phyloP scores from a whole-genome alignment of 2,888 invertebrate species.

The Trilocha varians region DNA sequence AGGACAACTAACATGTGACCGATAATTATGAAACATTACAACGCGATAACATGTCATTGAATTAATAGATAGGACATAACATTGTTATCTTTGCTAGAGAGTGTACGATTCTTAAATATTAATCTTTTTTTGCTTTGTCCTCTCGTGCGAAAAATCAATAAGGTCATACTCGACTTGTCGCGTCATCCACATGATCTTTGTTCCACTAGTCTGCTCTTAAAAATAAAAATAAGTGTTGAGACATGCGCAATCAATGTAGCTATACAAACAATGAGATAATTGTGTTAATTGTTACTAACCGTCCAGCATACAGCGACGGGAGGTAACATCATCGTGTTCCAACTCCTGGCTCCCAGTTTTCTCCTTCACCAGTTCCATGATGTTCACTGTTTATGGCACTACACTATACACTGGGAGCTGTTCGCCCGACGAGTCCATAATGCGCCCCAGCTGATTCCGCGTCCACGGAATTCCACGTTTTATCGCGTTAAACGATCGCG shows the following conservation, averaged over 20 bases:
- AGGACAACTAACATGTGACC: background rate
- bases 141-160: constrained; percentile 20
- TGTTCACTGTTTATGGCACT: constrained; percentile 34
- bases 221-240: too few species aligned
- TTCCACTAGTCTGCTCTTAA: constrained; percentile 4
- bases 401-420: constrained; percentile 29
- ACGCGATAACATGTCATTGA: background rate
- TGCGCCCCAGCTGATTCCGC: constrained; percentile 34
- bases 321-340: constrained; percentile 54
- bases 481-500: constrained; percentile 48
- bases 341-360: constrained; percentile 44
- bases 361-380: constrained; percentile 54
- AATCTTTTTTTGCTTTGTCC: background rate
- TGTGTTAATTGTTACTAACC: constrained; percentile 43
- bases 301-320: constrained; percentile 65
- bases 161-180: constrained; percentile 14
- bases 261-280: background rate
- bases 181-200: constrained; percentile 24
- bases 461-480: constrained; percentile 23
- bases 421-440: constrained; percentile 34
- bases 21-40: background rate
- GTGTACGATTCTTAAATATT: background rate
- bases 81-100: background rate
- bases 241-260: too few species aligned
- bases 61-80: background rate